Evolutionary conservation across 2,888 invertebrate species (phyloP), one percentile per base, ranked within the genome.

Genomic region (Helicoverpa assulta): DNA sequence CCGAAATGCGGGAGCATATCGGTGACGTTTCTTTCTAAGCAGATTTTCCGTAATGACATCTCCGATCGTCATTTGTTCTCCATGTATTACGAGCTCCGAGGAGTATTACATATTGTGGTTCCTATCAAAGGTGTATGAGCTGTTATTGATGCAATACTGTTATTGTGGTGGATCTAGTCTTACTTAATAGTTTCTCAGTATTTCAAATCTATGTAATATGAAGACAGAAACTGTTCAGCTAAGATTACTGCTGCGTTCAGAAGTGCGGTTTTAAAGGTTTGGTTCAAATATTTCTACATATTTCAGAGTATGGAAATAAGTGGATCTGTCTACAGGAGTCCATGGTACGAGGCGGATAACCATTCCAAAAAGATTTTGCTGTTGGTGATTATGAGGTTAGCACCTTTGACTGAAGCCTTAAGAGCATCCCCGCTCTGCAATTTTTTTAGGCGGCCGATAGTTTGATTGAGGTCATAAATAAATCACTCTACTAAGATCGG

Each of bases 261-360:
- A 8, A 33, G 26, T 26, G 26, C 0, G 26, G 0, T 26, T 0
- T 10, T 33, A 33, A 8, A 10, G 10, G 33, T 33, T 3, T 52
- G 14, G 54, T 18, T 52, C 14, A 37, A 10, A 40, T 5, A 8
- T 19, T 29, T 43, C 10, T 29, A 14, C 0, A 57, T 67, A 8
- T 90, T 90, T n/a, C 85, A 94, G 94, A 94, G 94, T 55, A 83
- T 82, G 5, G 81, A 88, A 76, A 83, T 94, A 18, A 87, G 87
- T 19, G 80, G 81, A 0, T 90, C 90, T 0, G 73, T 93, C 0
- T 93, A 92, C 83, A 90, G 87, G 29, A 86, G 90, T 10, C 65
- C 74, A 4, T 94, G 94, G 94, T 93, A 92, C 63, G 77, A 89
- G 0, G 84, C 89, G 8, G 89, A 91, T 29, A 65, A 69, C 29